Base-by-base conservation (phyloP, 2,113 vertebrate genomes). In the Rhea americana region DNA sequence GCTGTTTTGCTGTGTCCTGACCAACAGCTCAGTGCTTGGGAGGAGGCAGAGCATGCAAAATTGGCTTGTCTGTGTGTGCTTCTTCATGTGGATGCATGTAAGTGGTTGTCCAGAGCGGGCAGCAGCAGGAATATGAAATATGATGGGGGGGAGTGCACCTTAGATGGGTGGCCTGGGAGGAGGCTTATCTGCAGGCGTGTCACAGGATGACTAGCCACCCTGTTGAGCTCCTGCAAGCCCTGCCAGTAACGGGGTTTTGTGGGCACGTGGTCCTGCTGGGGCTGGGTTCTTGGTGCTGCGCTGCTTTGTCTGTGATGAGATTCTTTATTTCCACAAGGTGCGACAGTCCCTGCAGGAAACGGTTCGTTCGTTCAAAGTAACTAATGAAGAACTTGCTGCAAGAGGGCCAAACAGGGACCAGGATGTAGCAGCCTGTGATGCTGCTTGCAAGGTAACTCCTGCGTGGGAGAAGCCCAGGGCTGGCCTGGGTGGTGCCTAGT, bases 291-390 rank as follows among this genome's bases (percentile, higher is more conserved):
- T 3, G 14, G 56, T 20, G 6, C 32, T 1, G 2, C 65, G 50
- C 81, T 11, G 67, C 45, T 47, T 47, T 47, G 45, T 45, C 45
- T 45, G 45, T 47, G 45, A 47, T 47, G 0, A 7, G 1, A 37
- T 37, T 63, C 43, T 56, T 14, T 41, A 58, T 50, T 7, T 86
- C 61, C 83, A 19, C 72, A 19, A 99, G 99, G 95, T 98, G n/a
- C 97, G 94, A 13, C 98, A 98, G 83, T 98, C 98, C 12, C 97
- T 99, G 58, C 98, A 98, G 95, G 99, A 99, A 93, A 99, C 98
- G 0, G 97, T 99, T 78, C 98, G 98, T 93, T 99, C 99, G 1
- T 99, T 99, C 97, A 97, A 92, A 91, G 98, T 99, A 45, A 99
- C 98, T 8, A 99, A 99, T 1, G 98, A 99, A n/a, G 99, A 99